Evolutionary conservation across 1,140 invertebrate species (phyloP).

Genomic region (Euglossa dilemma): DNA sequence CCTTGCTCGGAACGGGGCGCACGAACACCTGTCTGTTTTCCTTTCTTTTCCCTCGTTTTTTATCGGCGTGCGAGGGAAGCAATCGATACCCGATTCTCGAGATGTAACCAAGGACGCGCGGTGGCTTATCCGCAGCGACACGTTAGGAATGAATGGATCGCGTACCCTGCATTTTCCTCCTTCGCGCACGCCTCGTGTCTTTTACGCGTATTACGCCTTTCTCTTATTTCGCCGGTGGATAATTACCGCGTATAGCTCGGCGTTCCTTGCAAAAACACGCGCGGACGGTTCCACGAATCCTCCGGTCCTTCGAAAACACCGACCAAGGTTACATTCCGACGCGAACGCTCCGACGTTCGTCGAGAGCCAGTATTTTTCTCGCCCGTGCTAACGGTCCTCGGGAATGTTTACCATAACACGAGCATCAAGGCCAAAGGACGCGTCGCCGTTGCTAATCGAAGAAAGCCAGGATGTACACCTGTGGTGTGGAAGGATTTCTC

Average conservation of each 20-base stretch:
- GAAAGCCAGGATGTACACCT: background rate
- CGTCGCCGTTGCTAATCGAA: background rate
- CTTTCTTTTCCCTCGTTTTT: constrained; percentile 42
- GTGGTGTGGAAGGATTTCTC: background rate
- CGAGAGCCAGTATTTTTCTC: too few species aligned
- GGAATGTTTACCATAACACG: too few species aligned
- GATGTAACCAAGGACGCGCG: constrained; percentile 60
- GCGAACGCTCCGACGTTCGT: too few species aligned
- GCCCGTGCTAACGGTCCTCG: too few species aligned
- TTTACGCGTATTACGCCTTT: background rate
- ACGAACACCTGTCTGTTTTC: background rate
- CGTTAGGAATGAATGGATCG: constrained; percentile 40
- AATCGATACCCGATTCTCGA: constrained; percentile 63
- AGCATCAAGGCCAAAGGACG: too few species aligned
- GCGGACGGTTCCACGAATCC: too few species aligned
- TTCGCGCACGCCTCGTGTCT: background rate
- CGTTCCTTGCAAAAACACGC: too few species aligned
- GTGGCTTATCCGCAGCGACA: constrained; percentile 53
- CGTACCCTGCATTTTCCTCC: background rate
- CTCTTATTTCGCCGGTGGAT: background rate
- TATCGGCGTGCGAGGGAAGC: constrained; percentile 47
- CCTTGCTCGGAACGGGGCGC: constrained; percentile 22
- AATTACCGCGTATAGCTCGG: too few species aligned
- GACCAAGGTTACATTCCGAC: too few species aligned
- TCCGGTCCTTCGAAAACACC: too few species aligned